Conservation (phyloP, 2,888 invertebrate genomes). For the Periphyllus acericola region DNA sequence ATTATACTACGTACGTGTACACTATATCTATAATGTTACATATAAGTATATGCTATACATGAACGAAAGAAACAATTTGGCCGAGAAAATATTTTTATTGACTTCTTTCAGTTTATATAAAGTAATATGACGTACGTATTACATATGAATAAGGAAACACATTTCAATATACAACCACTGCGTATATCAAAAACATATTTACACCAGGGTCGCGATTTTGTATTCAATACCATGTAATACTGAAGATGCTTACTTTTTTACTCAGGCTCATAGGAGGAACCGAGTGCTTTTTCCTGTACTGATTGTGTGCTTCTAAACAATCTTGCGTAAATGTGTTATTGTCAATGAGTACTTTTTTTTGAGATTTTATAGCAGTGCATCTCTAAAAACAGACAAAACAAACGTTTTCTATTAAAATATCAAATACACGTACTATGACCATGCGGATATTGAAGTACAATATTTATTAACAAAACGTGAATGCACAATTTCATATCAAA, state of each 20-base stretch:
- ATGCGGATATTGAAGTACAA: no score
- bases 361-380: constrained; percentile 33
- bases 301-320: constrained; percentile 80
- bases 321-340: constrained; percentile 73
- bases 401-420: neutral
- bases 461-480: no score
- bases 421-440: no score
- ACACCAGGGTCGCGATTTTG: neutral
- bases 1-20: neutral
- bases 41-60: neutral
- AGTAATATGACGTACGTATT: neutral
- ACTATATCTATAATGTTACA: neutral
- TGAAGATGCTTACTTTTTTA: constrained; percentile 64
- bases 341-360: constrained; percentile 61
- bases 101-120: neutral
- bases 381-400: constrained; percentile 58
- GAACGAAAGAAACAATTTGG: neutral
- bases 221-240: neutral
- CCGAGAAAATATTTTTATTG: neutral
- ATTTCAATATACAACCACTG: neutral
- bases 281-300: constrained; percentile 76
- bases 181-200: neutral
- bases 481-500: no score
- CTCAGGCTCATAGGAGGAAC: constrained; percentile 71
- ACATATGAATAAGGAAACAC: neutral